Evolutionary conservation across 1,140 invertebrate species (phyloP), one percentile per base, ranked within the genome.

Genomic region (Pachyrhynchus sulphureomaculatus): DNA sequence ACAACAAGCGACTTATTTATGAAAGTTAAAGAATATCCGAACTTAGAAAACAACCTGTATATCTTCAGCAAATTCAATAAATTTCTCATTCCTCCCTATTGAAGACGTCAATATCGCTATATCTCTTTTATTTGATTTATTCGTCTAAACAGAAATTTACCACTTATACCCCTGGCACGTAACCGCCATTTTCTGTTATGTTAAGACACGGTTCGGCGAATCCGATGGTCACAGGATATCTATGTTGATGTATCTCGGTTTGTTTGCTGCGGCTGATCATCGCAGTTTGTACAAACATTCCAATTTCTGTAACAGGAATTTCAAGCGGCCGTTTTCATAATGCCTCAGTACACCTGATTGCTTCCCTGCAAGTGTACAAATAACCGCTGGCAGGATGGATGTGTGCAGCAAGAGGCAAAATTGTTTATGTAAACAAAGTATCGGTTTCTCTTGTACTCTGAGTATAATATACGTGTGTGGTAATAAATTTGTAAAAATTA

Each of bases 201-300:
- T 45, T 45, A 45, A 45, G 42, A 45, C 20, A 45, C 20, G 42
- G 18, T 48, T 18, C 20, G 23, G 13, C 24, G 45, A n/a, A 9
- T 26, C 45, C 12, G 45, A 4, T 29, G 24, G 24, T 48, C 24
- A 21, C 24, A n/a, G 24, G 20, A 32, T n/a, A n/a, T 48, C 45
- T 48, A 15, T 48, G 45, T 48, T 48, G 45, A 48, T 48, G 26
- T 48, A 26, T 48, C 45, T 15, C 45, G 24, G 45, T 48, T 48
- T 48, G 45, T 48, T 48, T 48, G 10, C 45, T 48, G 10, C 45
- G 24, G 29, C 45, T 12, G 45, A 48, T 5, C 29, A 32, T 48
- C 45, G 13, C 42, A 29, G 45, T 48, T 48, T 48, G 45, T 20
- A 5, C 23, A 48, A 48, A 48, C 45, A 48, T 48, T 48, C 13